These are phyloP conservation scores for Zaprionus lachaisei DNA, from an alignment of 1,140 invertebrate genomes.

Conservation along the genomic window DNA sequence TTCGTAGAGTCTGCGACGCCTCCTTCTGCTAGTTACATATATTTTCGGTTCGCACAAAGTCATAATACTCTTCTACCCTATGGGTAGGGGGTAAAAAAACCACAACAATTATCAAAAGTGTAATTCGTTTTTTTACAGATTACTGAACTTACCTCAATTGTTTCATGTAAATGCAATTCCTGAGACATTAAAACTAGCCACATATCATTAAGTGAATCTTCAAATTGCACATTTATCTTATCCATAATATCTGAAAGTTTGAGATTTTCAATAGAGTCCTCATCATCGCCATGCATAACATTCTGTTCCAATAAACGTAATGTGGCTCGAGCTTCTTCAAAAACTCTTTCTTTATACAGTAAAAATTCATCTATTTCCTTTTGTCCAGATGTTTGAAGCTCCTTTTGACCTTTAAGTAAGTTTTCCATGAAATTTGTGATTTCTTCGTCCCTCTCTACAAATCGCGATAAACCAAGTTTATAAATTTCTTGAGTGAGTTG, in stretches of 20 bases:
- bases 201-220: conserved; percentile 87
- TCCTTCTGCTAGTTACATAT: no score
- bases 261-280: conserved; percentile 52
- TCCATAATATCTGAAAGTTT: conserved; percentile 84
- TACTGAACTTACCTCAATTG: conserved; percentile 86
- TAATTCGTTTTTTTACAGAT: background rate
- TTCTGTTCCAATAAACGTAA: conserved; percentile 71
- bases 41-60: no score
- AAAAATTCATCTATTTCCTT: conserved; percentile 65
- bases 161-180: conserved; percentile 92
- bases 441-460: conserved; percentile 88
- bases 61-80: no score
- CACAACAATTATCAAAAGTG: no score
- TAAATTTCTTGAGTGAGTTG: conserved; percentile 88
- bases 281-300: conserved; percentile 52
- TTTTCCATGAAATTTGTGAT: conserved; percentile 88
- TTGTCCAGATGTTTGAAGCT: conserved; percentile 53
- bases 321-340: conserved; percentile 45
- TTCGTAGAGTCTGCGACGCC: no score
- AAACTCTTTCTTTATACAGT: conserved; percentile 51
- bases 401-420: conserved; percentile 88
- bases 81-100: no score
- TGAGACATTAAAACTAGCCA: conserved; percentile 91
- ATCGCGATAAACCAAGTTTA: conserved; percentile 88
- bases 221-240: conserved; percentile 74